Evolutionary conservation across 2,113 vertebrate species (phyloP).

Genomic region (Neolamprologus hecqui): DNA sequence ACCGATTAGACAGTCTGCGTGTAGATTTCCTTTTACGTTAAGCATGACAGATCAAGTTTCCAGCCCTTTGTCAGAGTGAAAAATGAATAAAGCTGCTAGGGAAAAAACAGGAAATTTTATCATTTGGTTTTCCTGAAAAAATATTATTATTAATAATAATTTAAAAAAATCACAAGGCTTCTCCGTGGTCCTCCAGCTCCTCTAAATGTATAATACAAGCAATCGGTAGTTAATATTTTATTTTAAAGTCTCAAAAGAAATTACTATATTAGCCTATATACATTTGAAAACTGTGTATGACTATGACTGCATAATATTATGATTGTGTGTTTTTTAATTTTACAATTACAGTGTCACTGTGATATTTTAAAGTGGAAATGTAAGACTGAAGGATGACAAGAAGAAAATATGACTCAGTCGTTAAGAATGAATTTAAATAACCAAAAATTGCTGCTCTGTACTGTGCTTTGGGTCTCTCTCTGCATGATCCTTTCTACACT

Average conservation of each 20-base stretch:
- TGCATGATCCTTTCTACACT: neutral
- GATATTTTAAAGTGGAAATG: neutral
- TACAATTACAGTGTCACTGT: neutral
- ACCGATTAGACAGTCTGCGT: slow-evolving; percentile 16
- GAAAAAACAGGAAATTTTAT: neutral
- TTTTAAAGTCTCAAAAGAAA: neutral
- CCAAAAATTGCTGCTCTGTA: neutral
- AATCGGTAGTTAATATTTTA: neutral
- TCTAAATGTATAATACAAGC: neutral
- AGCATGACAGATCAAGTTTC: neutral
- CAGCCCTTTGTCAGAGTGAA: neutral
- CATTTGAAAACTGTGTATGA: neutral
- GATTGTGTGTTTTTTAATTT: neutral
- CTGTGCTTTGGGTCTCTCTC: neutral
- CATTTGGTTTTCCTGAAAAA: neutral
- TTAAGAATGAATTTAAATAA: neutral
- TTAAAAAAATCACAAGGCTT: rapidly evolving
- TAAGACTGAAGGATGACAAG: neutral
- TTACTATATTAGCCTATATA: neutral
- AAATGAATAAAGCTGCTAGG: neutral
- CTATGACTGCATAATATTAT: neutral
- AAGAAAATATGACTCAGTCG: neutral
- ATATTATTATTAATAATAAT: neutral
- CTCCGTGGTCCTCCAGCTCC: neutral
- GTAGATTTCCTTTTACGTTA: neutral